phyloP scores from a whole-genome alignment of 2,888 invertebrate genomes.

The Clistopyga incitator region DNA sequence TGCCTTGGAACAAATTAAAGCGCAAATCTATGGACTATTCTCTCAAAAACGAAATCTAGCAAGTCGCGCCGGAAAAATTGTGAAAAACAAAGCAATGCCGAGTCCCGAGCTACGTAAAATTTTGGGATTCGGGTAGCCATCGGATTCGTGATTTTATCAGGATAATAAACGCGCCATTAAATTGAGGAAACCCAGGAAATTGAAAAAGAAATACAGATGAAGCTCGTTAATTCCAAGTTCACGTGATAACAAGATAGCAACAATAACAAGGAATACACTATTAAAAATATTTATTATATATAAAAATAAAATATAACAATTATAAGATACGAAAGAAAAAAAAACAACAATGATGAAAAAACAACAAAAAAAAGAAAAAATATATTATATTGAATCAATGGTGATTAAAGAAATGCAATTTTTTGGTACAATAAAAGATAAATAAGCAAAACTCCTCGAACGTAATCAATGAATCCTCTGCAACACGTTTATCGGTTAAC shows the following conservation, averaged over 20 bases:
- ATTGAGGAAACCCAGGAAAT: conserved; percentile 16
- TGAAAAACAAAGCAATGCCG: conserved; percentile 37
- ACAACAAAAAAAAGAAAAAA: conserved; percentile 70
- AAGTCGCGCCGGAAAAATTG: conserved; percentile 37
- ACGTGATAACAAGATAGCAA: conserved; percentile 74
- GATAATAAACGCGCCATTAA: conserved; percentile 11
- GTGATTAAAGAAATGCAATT: conserved; percentile 79
- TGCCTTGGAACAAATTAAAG: conserved; percentile 33
- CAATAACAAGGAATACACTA: conserved; percentile 75
- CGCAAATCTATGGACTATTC: neutral
- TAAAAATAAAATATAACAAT: conserved; percentile 68
- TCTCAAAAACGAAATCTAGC: conserved; percentile 11
- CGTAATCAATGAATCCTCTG: conserved; percentile 14
- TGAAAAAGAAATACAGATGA: conserved; percentile 35
- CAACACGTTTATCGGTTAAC: neutral
- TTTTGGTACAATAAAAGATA: conserved; percentile 81
- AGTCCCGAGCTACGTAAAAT: conserved; percentile 26
- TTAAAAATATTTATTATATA: conserved; percentile 70
- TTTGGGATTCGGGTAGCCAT: conserved; percentile 20
- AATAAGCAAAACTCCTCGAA: conserved; percentile 63
- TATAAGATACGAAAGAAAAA: conserved; percentile 73
- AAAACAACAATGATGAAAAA: conserved; percentile 74
- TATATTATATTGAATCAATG: conserved; percentile 80
- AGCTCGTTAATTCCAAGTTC: conserved; percentile 76
- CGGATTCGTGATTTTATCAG: conserved; percentile 30